These are phyloP conservation scores for Phania funesta DNA, from an alignment of 2,888 invertebrate genomes.

Conservation along the genomic window DNA sequence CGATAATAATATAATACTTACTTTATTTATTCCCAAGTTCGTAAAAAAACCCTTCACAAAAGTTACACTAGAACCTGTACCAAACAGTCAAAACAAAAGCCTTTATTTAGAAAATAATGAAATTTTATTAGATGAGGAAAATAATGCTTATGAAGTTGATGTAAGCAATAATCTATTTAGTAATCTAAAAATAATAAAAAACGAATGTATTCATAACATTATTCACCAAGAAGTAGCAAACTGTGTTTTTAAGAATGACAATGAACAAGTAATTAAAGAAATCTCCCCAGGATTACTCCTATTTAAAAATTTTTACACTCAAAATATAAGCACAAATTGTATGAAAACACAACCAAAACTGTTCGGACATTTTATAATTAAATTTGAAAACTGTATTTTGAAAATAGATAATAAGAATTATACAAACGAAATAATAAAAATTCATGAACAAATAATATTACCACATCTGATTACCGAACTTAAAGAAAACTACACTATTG, in stretches of 20 bases:
- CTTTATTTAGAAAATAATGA: background rate
- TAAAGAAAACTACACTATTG: constrained; percentile 39
- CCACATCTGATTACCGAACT: constrained; percentile 53
- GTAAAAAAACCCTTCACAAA: constrained; percentile 17
- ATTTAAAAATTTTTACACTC: constrained; percentile 28
- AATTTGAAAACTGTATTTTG: constrained; percentile 56
- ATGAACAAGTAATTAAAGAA: constrained; percentile 21
- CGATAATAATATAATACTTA: constrained; percentile 51
- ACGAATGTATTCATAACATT: constrained; percentile 42
- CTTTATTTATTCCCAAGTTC: constrained; percentile 29
- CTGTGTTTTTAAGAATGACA: constrained; percentile 19
- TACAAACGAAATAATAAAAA: constrained; percentile 49
- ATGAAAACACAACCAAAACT: constrained; percentile 42
- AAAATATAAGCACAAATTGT: constrained; percentile 37
- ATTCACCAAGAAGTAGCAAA: constrained; percentile 43
- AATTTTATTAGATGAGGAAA: constrained; percentile 36
- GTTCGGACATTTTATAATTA: constrained; percentile 42
- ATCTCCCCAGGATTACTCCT: constrained; percentile 30
- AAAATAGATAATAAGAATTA: constrained; percentile 30
- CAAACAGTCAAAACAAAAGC: constrained; percentile 28
- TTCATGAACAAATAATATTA: constrained; percentile 44
- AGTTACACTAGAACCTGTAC: constrained; percentile 32
- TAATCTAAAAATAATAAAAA: constrained; percentile 18
- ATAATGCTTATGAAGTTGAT: constrained; percentile 27
- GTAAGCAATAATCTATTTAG: constrained; percentile 38